Evolutionary conservation across 2,113 vertebrate species (phyloP).

Genomic region (Myotis lucifugus): DNA sequence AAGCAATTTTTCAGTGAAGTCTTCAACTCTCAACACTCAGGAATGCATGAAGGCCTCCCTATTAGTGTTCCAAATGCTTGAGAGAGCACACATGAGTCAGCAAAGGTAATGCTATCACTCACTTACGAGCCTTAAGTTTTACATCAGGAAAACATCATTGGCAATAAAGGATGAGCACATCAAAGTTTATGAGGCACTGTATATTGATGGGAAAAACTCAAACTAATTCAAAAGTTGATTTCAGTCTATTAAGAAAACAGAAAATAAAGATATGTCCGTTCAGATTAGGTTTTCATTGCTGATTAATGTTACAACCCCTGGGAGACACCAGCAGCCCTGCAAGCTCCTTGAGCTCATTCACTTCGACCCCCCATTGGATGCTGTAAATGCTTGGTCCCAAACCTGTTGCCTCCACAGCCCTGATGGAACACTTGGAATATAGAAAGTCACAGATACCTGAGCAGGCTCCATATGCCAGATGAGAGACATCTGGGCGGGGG

Average conservation of each 20-base stretch:
- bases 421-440: neutral
- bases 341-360: neutral
- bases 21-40: neutral
- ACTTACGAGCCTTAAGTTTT: neutral
- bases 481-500: neutral
- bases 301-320: neutral
- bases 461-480: neutral
- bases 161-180: neutral
- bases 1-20: slow-evolving; percentile 5
- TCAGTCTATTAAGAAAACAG: neutral
- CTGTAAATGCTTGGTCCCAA: neutral
- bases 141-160: neutral
- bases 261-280: neutral
- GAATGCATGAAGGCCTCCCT: neutral
- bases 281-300: neutral
- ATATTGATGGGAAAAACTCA: neutral
- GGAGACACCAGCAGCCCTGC: neutral
- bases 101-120: neutral
- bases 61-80: neutral
- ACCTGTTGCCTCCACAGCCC: neutral
- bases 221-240: neutral
- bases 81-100: neutral
- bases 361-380: neutral
- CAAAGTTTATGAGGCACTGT: neutral
- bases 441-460: neutral